These are phyloP conservation scores for Noctua pronuba DNA, from an alignment of 2,888 invertebrate species.

Conservation along the genomic window DNA sequence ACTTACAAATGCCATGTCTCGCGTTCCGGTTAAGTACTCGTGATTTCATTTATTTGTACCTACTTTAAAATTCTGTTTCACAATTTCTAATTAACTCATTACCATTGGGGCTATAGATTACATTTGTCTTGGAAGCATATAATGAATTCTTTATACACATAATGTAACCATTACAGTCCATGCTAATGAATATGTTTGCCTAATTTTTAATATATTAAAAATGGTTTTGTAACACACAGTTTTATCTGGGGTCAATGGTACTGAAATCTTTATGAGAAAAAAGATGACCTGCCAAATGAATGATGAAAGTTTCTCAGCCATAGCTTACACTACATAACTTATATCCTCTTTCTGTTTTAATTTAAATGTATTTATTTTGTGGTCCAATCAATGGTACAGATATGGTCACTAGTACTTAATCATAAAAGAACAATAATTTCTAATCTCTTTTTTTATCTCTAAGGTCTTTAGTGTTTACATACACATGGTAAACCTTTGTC, in stretches of 20 bases:
- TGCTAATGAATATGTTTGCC: conserved; percentile 72
- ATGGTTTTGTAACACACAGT: conserved; percentile 69
- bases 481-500: conserved; percentile 23
- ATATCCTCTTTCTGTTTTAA: conserved; percentile 28
- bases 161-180: conserved; percentile 74
- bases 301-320: conserved; percentile 52
- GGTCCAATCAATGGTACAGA: conserved; percentile 12
- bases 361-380: conserved; percentile 6
- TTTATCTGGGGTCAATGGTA: conserved; percentile 68
- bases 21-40: conserved; percentile 90
- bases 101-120: conserved; percentile 82
- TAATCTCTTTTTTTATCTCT: conserved; percentile 18
- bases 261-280: conserved; percentile 57
- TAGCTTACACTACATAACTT: conserved; percentile 21
- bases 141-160: conserved; percentile 73
- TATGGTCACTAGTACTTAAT: conserved; percentile 5
- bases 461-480: conserved; percentile 26
- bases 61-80: conserved; percentile 89
- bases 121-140: conserved; percentile 73
- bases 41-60: conserved; percentile 90
- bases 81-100: conserved; percentile 90
- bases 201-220: conserved; percentile 70
- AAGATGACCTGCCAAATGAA: conserved; percentile 51
- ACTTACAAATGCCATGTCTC: conserved; percentile 91
- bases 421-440: conserved; percentile 21